Evolutionary conservation across 2,888 invertebrate species (phyloP).

Genomic region (Congeria kusceri): DNA sequence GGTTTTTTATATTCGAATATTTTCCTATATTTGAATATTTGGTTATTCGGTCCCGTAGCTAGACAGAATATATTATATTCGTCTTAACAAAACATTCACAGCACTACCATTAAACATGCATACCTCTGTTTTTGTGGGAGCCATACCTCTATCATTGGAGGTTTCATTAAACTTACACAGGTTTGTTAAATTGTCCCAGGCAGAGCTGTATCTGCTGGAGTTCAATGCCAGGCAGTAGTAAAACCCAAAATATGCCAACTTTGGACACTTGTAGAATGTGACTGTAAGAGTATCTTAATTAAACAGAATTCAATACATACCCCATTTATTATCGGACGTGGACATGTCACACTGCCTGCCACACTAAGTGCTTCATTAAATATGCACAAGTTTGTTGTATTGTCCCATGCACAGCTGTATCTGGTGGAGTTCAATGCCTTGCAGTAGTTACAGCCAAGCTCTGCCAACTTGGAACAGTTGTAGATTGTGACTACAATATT

Average conservation of each 20-base stretch:
- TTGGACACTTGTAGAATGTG: conserved; percentile 5
- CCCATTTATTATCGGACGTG: neutral
- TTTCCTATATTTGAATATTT: too few species aligned
- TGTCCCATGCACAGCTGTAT: neutral
- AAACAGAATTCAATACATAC: too few species aligned
- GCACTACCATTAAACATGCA: too few species aligned
- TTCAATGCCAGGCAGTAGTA: conserved; percentile 3
- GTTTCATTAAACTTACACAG: neutral
- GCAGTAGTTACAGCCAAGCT: conserved; percentile 7
- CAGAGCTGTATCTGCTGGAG: neutral
- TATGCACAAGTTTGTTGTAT: neutral
- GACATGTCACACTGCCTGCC: neutral
- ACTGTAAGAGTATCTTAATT: too few species aligned
- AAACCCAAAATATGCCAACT: neutral
- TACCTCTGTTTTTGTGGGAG: conserved; percentile 5
- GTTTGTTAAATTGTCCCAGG: neutral
- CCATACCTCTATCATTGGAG: neutral
- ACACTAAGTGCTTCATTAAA: neutral
- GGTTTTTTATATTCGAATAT: too few species aligned
- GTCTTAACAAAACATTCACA: too few species aligned
- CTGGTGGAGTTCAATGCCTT: neutral
- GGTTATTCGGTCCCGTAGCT: too few species aligned
- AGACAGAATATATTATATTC: too few species aligned
- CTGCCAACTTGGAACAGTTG: conserved; percentile 7
- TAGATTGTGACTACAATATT: conserved; percentile 6